Evolutionary conservation across 1,140 invertebrate species (phyloP).

Genomic region (Luehdorfia chinensis): DNA sequence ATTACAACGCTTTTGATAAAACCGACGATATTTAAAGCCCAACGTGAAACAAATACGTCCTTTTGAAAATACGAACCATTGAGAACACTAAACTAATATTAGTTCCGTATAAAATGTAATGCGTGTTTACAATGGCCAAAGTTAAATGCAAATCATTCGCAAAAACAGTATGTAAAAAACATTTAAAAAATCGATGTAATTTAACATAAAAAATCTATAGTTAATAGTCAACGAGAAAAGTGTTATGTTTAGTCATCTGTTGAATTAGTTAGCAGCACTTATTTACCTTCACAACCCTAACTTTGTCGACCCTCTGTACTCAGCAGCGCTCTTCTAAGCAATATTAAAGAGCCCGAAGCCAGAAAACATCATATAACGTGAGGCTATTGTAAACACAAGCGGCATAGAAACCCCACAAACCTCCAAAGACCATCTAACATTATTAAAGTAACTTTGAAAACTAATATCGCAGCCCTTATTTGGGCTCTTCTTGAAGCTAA

Average conservation of each 20-base stretch:
- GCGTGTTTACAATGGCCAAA: conserved; percentile 22
- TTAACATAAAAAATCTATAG: too few species aligned
- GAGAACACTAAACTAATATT: not conserved
- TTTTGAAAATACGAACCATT: conserved; percentile 6
- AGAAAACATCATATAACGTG: conserved; percentile 69
- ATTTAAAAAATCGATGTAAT: too few species aligned
- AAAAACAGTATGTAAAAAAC: too few species aligned
- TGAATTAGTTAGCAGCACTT: conserved; percentile 66
- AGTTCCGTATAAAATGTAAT: conserved; percentile 6
- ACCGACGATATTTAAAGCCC: conserved; percentile 14
- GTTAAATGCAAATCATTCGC: too few species aligned
- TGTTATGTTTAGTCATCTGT: conserved; percentile 29
- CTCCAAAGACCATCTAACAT: conserved; percentile 61
- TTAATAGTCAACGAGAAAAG: too few species aligned
- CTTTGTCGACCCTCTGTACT: conserved; percentile 39
- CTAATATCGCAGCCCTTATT: conserved; percentile 56
- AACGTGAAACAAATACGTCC: conserved; percentile 7
- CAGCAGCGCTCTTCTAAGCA: conserved; percentile 60
- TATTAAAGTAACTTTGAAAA: conserved; percentile 67
- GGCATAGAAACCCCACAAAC: conserved; percentile 54
- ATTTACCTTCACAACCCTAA: conserved; percentile 63
- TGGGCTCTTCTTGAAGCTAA: conserved; percentile 43
- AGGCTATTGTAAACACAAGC: conserved; percentile 49
- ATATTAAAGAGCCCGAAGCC: conserved; percentile 75
- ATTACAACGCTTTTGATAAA: conserved; percentile 22